phyloP scores from a whole-genome alignment of 1,140 invertebrate genomes.

The Helicorthomorpha holstii region DNA sequence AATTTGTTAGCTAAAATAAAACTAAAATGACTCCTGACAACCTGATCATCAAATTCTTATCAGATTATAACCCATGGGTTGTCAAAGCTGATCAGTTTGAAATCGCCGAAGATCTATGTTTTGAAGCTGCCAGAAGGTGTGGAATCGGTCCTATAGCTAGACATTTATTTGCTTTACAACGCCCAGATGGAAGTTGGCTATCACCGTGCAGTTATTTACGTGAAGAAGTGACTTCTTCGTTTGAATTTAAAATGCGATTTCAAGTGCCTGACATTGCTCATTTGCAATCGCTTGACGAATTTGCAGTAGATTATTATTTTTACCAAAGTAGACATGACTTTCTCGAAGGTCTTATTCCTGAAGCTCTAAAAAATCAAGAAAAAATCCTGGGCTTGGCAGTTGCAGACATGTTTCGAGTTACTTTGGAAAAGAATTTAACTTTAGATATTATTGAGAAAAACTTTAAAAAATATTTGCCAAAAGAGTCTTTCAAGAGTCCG shows the following conservation, averaged over 20 bases:
- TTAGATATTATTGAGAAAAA: conserved; percentile 47
- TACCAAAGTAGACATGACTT: conserved; percentile 59
- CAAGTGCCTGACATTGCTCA: conserved; percentile 43
- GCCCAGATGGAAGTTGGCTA: conserved; percentile 39
- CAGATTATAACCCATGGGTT: too few relatives aligned
- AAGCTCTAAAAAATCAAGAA: conserved; percentile 53
- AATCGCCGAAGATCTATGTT: conserved; percentile 49
- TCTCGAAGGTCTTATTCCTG: conserved; percentile 52
- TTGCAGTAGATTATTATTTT: conserved; percentile 68
- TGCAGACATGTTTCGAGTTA: conserved; percentile 58
- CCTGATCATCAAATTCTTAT: too few relatives aligned
- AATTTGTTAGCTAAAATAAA: neutral
- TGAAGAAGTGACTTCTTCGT: conserved; percentile 26
- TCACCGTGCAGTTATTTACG: too few relatives aligned
- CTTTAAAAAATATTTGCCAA: conserved; percentile 63
- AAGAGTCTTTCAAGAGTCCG: conserved; percentile 46
- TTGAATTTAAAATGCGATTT: conserved; percentile 55
- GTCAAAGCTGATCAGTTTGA: neutral
- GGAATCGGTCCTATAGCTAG: conserved; percentile 53
- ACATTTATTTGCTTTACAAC: conserved; percentile 52
- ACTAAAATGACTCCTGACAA: too few relatives aligned
- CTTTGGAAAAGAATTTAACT: conserved; percentile 46
- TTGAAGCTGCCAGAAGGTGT: conserved; percentile 44
- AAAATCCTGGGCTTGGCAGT: conserved; percentile 63
- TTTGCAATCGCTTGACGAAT: conserved; percentile 45